These are phyloP conservation scores for Polydesmus complanatus DNA, from an alignment of 2,888 invertebrate species.

Conservation along the genomic window DNA sequence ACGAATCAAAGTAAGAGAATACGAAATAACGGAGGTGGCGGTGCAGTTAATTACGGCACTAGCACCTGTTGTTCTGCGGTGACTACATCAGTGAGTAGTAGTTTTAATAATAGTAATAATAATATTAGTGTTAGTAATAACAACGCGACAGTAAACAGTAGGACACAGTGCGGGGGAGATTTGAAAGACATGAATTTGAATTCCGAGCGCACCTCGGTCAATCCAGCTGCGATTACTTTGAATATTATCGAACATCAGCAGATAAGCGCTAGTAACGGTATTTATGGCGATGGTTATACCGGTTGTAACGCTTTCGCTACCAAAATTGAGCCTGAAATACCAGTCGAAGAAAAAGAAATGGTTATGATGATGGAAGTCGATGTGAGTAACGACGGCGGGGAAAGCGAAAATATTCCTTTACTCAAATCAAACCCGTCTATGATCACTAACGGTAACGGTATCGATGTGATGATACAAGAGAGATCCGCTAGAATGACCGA, in stretches of 20 bases:
- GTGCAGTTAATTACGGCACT: no score
- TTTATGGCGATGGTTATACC: no score
- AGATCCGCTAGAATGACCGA: background rate
- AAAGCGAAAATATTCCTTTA: background rate
- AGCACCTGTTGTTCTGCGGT: background rate
- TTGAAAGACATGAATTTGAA: no score
- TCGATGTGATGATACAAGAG: background rate
- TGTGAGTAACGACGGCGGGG: conserved; percentile 6
- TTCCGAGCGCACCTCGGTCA: no score
- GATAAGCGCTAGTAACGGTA: background rate
- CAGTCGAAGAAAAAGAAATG: background rate
- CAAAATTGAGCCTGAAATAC: no score
- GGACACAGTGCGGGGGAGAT: no score
- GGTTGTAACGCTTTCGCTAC: no score
- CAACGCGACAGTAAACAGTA: no score
- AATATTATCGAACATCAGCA: background rate
- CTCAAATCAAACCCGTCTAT: background rate
- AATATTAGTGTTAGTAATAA: no score
- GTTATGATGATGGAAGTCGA: conserved; percentile 17
- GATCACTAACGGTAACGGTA: no score
- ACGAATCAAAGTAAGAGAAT: background rate
- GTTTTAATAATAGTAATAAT: no score
- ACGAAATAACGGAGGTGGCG: background rate
- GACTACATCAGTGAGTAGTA: background rate
- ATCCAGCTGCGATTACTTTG: background rate